Percentiles rank a stretch among this genome's conserved stretches.
phyloP scores from a whole-genome alignment of 1,140 invertebrate species.

The Leptinotarsa lineolata region DNA sequence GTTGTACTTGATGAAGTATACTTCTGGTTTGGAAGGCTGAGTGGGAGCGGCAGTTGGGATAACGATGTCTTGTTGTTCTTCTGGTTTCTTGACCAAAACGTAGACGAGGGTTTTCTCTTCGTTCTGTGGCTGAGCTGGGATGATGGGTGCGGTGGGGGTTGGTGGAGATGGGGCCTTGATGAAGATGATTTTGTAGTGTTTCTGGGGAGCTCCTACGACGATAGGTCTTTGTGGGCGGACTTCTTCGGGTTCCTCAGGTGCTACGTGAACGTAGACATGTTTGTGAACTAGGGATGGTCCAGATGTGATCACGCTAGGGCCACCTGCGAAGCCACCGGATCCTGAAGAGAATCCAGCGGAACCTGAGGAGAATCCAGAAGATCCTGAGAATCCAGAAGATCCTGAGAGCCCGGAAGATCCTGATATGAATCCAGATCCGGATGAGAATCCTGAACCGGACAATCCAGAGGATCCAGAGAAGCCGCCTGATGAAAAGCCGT shows the following conservation, averaged over 20 bases:
- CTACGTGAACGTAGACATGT: constrained; percentile 75
- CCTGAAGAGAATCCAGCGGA: neutral
- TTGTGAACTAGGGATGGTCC: constrained; percentile 63
- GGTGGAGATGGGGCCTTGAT: constrained; percentile 83
- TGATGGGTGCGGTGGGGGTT: constrained; percentile 70
- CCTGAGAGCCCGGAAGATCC: neutral
- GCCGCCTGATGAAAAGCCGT: neutral
- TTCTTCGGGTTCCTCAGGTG: constrained; percentile 71
- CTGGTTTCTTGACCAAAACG: constrained; percentile 83
- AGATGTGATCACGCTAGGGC: constrained; percentile 61
- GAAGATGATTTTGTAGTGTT: constrained; percentile 88
- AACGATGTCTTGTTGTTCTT: constrained; percentile 75
- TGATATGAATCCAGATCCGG: neutral
- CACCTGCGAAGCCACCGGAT: constrained; percentile 38
- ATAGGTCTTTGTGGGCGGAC: constrained; percentile 60
- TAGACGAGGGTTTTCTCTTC: constrained; percentile 87
- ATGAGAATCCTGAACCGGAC: neutral
- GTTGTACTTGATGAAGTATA: constrained; percentile 90
- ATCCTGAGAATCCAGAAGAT: neutral
- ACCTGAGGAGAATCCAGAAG: neutral
- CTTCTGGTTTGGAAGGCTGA: constrained; percentile 81
- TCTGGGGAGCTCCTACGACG: constrained; percentile 67
- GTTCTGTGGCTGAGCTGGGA: constrained; percentile 67
- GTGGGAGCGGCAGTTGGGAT: constrained; percentile 77
- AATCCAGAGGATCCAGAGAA: neutral